Conservation (phyloP, 2,888 invertebrate species). For the Drosophila gaucha region DNA sequence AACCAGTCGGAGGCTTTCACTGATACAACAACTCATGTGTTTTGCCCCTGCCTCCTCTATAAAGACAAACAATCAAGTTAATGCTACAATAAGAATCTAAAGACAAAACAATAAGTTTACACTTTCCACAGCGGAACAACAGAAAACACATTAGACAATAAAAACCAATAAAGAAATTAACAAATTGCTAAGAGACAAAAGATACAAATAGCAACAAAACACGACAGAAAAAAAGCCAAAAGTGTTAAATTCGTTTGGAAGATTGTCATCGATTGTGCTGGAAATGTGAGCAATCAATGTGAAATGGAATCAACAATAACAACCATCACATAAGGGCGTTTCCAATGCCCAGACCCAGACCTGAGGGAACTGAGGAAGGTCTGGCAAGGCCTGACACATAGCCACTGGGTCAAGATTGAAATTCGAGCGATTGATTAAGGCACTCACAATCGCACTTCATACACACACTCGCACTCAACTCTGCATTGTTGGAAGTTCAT, state of each 20-base stretch:
- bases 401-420: conserved; percentile 74
- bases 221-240: conserved; percentile 33
- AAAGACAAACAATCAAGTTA: conserved; percentile 55
- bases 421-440: conserved; percentile 73
- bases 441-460: conserved; percentile 39
- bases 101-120: conserved; percentile 39
- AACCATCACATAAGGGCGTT: conserved; percentile 45
- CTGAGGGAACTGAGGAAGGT: conserved; percentile 5
- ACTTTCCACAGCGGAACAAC: conserved; percentile 39
- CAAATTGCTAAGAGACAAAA: conserved; percentile 61
- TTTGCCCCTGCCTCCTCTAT: neutral
- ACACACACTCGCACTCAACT: conserved; percentile 15
- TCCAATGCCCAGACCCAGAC: conserved; percentile 31
- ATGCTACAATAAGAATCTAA: conserved; percentile 60
- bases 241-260: conserved; percentile 75
- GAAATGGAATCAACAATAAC: conserved; percentile 28
- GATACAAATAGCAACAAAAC: conserved; percentile 39
- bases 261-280: conserved; percentile 66
- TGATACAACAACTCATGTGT: conserved; percentile 12
- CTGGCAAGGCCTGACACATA: conserved; percentile 18
- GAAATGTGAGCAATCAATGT: conserved; percentile 50
- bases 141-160: conserved; percentile 61
- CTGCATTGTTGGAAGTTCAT: conserved; percentile 48
- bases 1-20: conserved; percentile 53
- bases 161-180: conserved; percentile 81